Evolutionary conservation across 2,113 vertebrate genomes (phyloP), one percentile per base, ranked within the genome.

Genomic region (Ibidorhyncha struthersii): DNA sequence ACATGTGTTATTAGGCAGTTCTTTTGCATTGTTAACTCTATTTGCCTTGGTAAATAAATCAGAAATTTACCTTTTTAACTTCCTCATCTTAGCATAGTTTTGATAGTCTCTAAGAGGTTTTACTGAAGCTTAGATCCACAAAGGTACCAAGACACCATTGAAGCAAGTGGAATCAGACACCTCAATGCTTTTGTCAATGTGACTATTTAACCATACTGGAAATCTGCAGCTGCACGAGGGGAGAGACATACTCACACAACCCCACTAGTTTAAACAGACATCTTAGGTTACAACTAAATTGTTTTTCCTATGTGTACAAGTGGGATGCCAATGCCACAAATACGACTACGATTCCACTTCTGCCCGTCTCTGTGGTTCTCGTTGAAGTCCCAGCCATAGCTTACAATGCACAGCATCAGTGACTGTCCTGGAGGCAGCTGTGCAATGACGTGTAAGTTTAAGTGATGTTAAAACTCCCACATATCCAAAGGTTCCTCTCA

Each of bases 91-190:
- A 43, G 29, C 38, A 55, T 21, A 79, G 6, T 82, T 82, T 55
- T 84, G n/a, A 55, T 32, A 56, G 40, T 52, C 83, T 89, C 34
- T 25, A 52, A 55, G 59, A 71, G 20, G 9, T 67, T 84, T 89
- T 74, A 47, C 52, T 36, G 56, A 86, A 88, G 82, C 55, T 38
- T 36, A 65, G 45, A 85, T n/a, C 50, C 66, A 85, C 20, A 34
- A 56, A 47, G 58, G 49, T 70, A 80, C 62, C n/a, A 47, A 93
- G 74, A 40, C 70, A 65, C 43, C 70, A 72, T 4, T 80, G 82
- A 88, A 77, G 30, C 22, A 79, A 55, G 50, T 29, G 92, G 79
- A 94, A 95, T 88, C 55, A 66, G 90, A 95, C 43, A 93, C 87
- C 85, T 80, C 78, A 95, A 32, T 58, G 82, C 71, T 91, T 85